Evolutionary conservation across 2,113 vertebrate species (phyloP).

Genomic region (Corapipo altera): DNA sequence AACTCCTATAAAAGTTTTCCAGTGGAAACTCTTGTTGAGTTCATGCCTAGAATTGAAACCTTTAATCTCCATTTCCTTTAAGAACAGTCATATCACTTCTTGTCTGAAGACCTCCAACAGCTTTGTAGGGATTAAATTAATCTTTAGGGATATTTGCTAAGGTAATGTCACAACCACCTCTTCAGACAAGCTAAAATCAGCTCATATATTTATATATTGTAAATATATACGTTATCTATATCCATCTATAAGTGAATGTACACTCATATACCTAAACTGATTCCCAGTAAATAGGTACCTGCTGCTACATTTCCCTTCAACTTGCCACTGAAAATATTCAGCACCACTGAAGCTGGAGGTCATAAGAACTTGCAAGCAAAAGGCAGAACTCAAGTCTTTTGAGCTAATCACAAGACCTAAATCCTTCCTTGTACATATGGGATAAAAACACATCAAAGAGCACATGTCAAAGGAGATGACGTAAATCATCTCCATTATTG

Average conservation of each 20-base stretch:
- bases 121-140: background rate
- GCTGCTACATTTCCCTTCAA: background rate
- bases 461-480: conserved; percentile 1
- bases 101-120: background rate
- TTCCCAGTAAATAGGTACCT: background rate
- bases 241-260: fast-evolving
- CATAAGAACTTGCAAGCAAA: background rate
- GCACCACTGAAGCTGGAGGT: background rate
- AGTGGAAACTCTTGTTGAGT: background rate
- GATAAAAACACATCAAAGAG: conserved; percentile 49
- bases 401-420: conserved; percentile 24
- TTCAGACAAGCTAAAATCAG: background rate
- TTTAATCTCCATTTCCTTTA: background rate
- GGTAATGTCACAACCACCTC: background rate
- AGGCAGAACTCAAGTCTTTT: background rate
- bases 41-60: background rate
- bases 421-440: background rate
- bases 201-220: background rate
- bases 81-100: background rate
- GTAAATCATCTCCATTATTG: conserved; percentile 32
- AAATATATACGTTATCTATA: background rate
- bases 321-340: background rate
- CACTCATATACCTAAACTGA: fast-evolving
- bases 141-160: background rate
- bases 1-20: background rate